Base-by-base conservation (phyloP, 2,797 vertebrate genomes). In the Lithobates sylvaticus region DNA sequence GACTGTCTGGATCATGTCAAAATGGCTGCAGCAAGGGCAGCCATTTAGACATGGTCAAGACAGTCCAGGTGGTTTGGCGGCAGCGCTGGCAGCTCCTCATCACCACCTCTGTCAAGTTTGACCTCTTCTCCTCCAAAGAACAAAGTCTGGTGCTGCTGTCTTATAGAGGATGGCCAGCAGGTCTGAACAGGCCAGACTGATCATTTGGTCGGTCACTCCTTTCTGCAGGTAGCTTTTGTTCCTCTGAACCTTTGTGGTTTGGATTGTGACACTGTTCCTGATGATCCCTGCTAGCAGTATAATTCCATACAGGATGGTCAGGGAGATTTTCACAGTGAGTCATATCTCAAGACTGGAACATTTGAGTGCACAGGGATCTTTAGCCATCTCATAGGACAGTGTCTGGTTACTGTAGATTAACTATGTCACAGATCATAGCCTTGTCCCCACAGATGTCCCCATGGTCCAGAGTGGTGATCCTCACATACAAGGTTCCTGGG, bases 181-280 rank as follows among this genome's bases (percentile, higher is more conserved):
- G 88, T 99, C 98, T 0, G 98, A 99, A 89, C 97, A 98, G 0
- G 97, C 97, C 90, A 99, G 90, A 76, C 98, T 99, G 23, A 97
- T 95, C 96, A 99, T 98, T 91, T 99, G 97, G 89, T 97, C 95
- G 0, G 97, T 97, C 61, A 99, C 97, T 2, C 96, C 97, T 88
- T 97, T 98, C 91, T 98, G 98, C 89, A 99, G 89, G 92, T 99
- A 99, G 61, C 98, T 97, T 0, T 98, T 99, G 39, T 83, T 93
- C 90, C 91, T 94, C 44, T 99, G 91, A 76, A 97, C 89, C 68
- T 93, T 95, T 0, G 96, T 95, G 6, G 94, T 94, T 18, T 93
- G 92, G 89, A 99, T 97, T 6, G 98, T 99, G 86, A 97, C 29
- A 4, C 96, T 96, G 86, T 99, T 99, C 58, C 98, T 98, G 89